Conservation (phyloP, 2,888 invertebrate genomes). For the Tetragonula carbonaria region DNA sequence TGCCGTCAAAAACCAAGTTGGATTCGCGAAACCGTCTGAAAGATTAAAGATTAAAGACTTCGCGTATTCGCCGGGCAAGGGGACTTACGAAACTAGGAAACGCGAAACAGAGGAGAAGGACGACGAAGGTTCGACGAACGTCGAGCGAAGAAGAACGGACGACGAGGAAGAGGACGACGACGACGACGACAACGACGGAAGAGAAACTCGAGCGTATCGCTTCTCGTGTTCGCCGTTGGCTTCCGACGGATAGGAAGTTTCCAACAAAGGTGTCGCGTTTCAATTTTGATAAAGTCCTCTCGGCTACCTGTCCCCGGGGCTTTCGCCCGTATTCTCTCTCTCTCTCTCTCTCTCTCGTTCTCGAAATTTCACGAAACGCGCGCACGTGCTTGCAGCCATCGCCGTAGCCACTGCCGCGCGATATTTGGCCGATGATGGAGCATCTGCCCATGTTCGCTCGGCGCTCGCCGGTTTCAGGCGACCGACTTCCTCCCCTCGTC, state of each 20-base stretch:
- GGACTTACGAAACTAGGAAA: no score
- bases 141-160: background rate
- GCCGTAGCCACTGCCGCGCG: background rate
- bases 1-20: no score
- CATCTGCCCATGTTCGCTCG: conserved; percentile 1
- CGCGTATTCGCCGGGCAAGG: no score
- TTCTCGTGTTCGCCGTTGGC: conserved; percentile 32
- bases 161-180: background rate
- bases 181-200: background rate
- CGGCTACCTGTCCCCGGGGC: conserved; percentile 61
- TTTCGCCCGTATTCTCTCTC: background rate
- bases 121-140: background rate
- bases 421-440: conserved; percentile 21
- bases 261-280: conserved; percentile 75
- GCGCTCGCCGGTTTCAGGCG: background rate
- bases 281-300: conserved; percentile 76
- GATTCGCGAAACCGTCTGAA: no score
- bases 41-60: no score
- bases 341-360: conserved; percentile 26
- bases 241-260: conserved; percentile 63
- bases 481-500: no score
- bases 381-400: background rate
- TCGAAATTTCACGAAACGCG: conserved; percentile 67
- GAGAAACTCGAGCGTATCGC: conserved; percentile 47
- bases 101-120: no score